Evolutionary conservation across 64 coral and sea anemone genomes (phyloP).

Genomic region (Stichodactyla mertensii): DNA sequence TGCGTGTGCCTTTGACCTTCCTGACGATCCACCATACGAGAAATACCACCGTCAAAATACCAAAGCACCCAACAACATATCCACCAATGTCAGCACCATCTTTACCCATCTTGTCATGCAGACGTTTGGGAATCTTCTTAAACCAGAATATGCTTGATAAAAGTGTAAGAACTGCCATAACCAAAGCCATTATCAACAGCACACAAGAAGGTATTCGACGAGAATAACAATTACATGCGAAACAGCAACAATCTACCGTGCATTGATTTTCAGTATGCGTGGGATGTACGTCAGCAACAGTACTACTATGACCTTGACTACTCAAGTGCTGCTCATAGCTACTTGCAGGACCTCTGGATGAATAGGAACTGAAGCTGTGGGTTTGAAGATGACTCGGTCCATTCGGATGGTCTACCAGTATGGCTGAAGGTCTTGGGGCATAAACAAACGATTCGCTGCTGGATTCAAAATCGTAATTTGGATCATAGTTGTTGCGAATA

Average conservation of each 20-base stretch:
- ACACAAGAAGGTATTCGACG: neutral
- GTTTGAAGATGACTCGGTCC: neutral
- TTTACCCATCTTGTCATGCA: neutral
- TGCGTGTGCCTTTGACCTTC: neutral
- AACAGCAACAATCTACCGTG: neutral
- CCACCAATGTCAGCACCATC: neutral
- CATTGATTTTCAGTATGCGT: neutral
- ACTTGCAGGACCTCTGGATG: too few relatives aligned
- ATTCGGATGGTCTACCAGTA: neutral
- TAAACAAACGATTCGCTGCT: neutral
- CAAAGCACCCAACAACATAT: neutral
- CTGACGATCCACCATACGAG: neutral
- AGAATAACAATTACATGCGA: neutral
- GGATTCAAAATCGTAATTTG: neutral
- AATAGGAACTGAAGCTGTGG: too few relatives aligned
- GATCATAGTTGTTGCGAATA: constrained; percentile 20
- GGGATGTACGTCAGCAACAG: neutral
- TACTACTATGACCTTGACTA: neutral
- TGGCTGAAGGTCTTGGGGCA: neutral
- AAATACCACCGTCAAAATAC: neutral
- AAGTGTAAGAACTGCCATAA: neutral
- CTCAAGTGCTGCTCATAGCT: neutral
- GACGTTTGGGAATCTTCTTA: neutral
- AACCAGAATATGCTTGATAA: neutral
- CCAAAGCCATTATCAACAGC: neutral